Percentiles rank a stretch among this genome's conserved stretches.
phyloP scores from a whole-genome alignment of 2,888 invertebrate genomes.

The Thymelicus acteon region DNA sequence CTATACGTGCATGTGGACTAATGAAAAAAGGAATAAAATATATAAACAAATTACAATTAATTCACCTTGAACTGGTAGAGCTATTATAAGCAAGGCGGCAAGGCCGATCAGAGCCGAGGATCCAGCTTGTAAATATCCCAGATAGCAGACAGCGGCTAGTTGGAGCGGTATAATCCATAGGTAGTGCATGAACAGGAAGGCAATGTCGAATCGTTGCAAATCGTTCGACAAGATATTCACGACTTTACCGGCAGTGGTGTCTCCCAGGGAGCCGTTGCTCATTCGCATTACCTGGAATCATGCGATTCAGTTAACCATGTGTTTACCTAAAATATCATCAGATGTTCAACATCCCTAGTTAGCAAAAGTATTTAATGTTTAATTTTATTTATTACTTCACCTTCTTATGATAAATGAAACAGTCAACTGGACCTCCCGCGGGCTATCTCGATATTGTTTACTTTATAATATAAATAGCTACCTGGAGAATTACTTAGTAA shows the following conservation, averaged over 20 bases:
- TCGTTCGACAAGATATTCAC: slow-evolving; percentile 96
- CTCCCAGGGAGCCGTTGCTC: slow-evolving; percentile 87
- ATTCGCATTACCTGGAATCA: slow-evolving; percentile 73
- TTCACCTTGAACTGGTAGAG: slow-evolving; percentile 91
- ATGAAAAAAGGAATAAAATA: not conserved
- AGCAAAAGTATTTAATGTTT: too few species aligned
- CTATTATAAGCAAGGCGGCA: slow-evolving; percentile 86
- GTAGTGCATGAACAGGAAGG: slow-evolving; percentile 90
- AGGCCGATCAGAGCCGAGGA: slow-evolving; percentile 89
- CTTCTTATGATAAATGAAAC: too few species aligned
- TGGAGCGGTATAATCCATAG: slow-evolving; percentile 92
- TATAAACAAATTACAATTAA: slow-evolving; percentile 4
- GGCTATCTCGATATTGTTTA: too few species aligned
- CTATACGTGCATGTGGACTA: not conserved
- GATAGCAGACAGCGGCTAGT: slow-evolving; percentile 86
- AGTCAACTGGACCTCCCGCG: too few species aligned
- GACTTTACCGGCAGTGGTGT: slow-evolving; percentile 94
- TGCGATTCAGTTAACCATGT: not conserved
- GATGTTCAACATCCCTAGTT: too few species aligned
- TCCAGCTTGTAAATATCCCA: slow-evolving; percentile 89
- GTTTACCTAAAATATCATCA: too few species aligned
- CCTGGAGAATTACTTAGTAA: too few species aligned
- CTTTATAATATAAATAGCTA: too few species aligned
- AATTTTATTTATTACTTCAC: too few species aligned
- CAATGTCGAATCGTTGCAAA: slow-evolving; percentile 92